Percentiles rank a stretch among this genome's conserved stretches.
These are phyloP conservation scores for Enteromius fasciolatus DNA, from an alignment of 2,797 vertebrate genomes.

Conservation along the genomic window DNA sequence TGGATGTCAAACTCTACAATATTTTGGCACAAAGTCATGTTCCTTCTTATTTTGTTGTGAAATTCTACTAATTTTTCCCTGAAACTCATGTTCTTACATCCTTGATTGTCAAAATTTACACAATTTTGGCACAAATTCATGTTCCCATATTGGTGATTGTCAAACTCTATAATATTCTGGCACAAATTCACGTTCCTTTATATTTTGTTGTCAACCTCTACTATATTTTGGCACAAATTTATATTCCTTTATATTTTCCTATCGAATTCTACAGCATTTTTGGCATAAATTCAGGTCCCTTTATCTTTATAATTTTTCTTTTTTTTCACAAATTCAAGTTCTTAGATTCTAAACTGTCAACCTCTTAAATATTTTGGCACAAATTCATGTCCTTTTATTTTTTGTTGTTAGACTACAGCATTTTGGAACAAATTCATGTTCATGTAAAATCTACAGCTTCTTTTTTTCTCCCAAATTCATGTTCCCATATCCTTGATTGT, in stretches of 20 bases:
- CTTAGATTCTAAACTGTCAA: background rate
- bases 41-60: no score
- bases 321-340: no score
- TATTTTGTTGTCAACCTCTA: background rate
- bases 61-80: no score
- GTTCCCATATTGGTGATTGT: background rate
- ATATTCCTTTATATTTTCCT: no score
- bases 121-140: no score
- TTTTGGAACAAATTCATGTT: background rate
- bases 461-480: background rate
- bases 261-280: no score
- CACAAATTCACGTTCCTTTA: background rate
- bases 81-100: background rate
- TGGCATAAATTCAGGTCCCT: no score
- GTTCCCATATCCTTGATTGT: background rate
- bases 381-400: background rate
- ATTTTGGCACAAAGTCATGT: no score
- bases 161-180: background rate
- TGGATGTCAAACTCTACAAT: no score
- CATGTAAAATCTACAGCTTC: background rate
- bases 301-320: no score
- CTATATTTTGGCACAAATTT: background rate
- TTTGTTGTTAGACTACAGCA: background rate
- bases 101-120: no score
- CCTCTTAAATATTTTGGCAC: background rate